Percentiles rank a stretch among this genome's conserved stretches.
These are phyloP conservation scores for Felis catus DNA, from an alignment of 2,113 vertebrate species.

Conservation along the genomic window DNA sequence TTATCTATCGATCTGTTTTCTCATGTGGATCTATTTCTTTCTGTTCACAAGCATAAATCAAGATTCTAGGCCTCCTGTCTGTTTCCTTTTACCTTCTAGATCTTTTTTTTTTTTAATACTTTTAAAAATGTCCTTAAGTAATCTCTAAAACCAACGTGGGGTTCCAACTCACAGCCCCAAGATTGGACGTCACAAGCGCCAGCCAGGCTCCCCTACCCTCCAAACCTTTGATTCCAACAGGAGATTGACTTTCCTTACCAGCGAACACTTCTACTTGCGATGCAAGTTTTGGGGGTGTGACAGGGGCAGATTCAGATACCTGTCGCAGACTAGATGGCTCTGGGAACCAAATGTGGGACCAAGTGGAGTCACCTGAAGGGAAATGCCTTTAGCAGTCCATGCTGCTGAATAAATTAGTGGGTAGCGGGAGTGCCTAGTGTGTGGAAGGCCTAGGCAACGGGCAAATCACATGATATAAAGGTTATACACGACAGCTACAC, in stretches of 20 bases:
- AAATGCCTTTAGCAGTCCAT: not conserved
- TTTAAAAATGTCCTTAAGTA: not conserved
- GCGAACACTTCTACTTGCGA: not conserved
- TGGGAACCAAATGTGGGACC: not conserved
- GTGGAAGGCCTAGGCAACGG: not conserved
- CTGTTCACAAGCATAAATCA: not conserved
- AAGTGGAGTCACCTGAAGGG: not conserved
- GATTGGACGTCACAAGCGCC: not conserved
- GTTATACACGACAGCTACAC: not conserved
- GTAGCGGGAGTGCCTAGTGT: not conserved
- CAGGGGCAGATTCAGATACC: not conserved
- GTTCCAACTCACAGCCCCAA: not conserved
- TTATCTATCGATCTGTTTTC: not conserved
- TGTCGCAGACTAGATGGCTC: not conserved
- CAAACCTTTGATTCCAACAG: not conserved
- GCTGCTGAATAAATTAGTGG: not conserved
- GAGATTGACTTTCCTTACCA: not conserved
- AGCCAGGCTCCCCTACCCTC: not conserved
- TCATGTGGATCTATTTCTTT: not conserved
- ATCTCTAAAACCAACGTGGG: not conserved
- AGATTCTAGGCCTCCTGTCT: not conserved
- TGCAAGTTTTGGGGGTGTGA: not conserved
- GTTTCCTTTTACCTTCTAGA: not conserved
- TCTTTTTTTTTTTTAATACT: not conserved
- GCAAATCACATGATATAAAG: not conserved